Evolutionary conservation across 2,113 vertebrate genomes (phyloP).

Genomic region (Scalopus aquaticus): DNA sequence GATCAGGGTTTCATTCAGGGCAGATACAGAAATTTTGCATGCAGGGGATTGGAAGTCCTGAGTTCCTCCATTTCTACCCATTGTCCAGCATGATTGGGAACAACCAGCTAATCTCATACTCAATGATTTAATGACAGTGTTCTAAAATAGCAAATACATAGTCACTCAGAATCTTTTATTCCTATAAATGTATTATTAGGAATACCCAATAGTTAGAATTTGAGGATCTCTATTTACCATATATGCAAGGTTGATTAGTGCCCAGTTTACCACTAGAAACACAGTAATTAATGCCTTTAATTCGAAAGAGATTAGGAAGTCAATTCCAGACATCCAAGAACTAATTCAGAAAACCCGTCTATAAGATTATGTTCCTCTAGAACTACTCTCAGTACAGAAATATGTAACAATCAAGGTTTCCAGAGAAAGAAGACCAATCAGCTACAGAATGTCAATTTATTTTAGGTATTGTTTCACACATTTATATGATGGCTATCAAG

Average conservation of each 20-base stretch:
- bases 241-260: background rate
- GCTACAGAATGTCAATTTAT: background rate
- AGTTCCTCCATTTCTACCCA: background rate
- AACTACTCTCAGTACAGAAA: background rate
- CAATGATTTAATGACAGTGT: background rate
- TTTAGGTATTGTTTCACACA: background rate
- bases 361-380: background rate
- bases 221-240: background rate
- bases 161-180: background rate
- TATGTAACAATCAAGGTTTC: background rate
- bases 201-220: background rate
- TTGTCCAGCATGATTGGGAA: background rate
- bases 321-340: background rate
- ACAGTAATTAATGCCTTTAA: background rate
- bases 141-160: background rate
- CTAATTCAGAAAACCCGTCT: background rate
- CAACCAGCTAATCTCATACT: background rate
- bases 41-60: background rate
- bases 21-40: background rate
- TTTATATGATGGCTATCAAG: background rate
- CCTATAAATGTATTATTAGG: background rate
- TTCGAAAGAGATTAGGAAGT: background rate
- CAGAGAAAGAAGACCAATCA: background rate
- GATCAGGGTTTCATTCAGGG: background rate
- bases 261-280: background rate